Percentiles rank a stretch among this genome's conserved stretches.
Evolutionary conservation across 2,888 invertebrate genomes (phyloP).

Genomic region (Halictus ligatus): DNA sequence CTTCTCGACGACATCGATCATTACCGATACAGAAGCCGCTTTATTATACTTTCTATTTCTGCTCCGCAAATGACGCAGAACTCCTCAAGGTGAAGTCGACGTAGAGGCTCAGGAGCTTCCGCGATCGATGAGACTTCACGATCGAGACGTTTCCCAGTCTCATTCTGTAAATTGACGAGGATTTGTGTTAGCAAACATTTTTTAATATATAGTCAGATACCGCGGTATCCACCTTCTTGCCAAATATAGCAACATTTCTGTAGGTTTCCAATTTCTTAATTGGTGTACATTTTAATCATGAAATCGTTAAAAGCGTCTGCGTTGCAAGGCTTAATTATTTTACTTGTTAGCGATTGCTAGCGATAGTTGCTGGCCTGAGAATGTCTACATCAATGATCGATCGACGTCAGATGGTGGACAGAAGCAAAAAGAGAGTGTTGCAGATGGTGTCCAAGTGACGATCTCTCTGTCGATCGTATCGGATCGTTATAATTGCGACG

Average conservation of each 20-base stretch:
- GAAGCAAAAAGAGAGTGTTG: background rate
- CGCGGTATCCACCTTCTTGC: too few species aligned
- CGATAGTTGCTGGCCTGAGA: background rate
- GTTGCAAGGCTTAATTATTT: too few species aligned
- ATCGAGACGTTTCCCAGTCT: background rate
- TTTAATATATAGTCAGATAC: background rate
- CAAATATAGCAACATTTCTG: too few species aligned
- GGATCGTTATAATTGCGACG: background rate
- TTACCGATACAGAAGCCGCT: conserved; percentile 28
- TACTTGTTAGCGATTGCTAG: background rate
- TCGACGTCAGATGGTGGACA: background rate
- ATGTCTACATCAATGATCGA: background rate
- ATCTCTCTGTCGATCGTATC: background rate
- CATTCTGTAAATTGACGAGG: background rate
- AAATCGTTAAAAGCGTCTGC: too few species aligned
- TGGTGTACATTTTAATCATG: background rate
- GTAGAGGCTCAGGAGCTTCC: background rate
- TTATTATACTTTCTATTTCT: conserved; percentile 26
- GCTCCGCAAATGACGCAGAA: background rate
- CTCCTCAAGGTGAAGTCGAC: conserved; percentile 1
- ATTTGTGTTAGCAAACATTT: background rate
- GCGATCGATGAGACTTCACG: background rate
- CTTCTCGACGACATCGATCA: conserved; percentile 29
- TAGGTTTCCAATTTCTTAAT: background rate
- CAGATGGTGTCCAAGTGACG: background rate